phyloP scores from a whole-genome alignment of 2,113 vertebrate species.

The Cricetomys ansorgei region DNA sequence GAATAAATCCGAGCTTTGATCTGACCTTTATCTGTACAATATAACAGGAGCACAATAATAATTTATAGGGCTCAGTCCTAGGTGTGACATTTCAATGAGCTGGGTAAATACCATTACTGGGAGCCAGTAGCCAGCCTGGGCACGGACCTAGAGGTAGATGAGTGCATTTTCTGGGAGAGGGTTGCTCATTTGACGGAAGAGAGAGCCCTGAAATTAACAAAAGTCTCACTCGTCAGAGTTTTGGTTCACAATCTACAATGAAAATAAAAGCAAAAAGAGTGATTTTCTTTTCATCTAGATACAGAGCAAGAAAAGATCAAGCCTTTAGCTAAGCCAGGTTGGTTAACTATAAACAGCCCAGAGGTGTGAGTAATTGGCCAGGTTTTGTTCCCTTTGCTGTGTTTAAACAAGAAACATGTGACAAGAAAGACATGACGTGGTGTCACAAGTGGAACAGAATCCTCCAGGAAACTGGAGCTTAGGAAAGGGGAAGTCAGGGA shows the following conservation, averaged over 20 bases:
- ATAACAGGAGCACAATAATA: slow-evolving; percentile 78
- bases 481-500: neutral
- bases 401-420: neutral
- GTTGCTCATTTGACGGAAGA: slow-evolving; percentile 37
- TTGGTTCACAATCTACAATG: slow-evolving; percentile 8
- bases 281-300: slow-evolving; percentile 30
- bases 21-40: slow-evolving; percentile 82
- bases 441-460: neutral
- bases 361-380: neutral
- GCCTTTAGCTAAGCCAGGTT: neutral
- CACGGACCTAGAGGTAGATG: slow-evolving; percentile 25
- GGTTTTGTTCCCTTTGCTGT: neutral
- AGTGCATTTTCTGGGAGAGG: slow-evolving; percentile 40
- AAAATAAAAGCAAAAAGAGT: neutral
- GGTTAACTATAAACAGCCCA: neutral
- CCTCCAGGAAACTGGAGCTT: neutral
- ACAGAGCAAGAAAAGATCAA: slow-evolving; percentile 33
- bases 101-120: slow-evolving; percentile 79
- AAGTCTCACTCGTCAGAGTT: slow-evolving; percentile 30
- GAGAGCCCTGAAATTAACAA: slow-evolving; percentile 25
- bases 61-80: slow-evolving; percentile 77
- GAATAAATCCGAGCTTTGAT: slow-evolving; percentile 78
- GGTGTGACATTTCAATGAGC: slow-evolving; percentile 82
- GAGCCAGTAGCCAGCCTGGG: slow-evolving; percentile 46
- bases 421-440: neutral